Evolutionary conservation across 2,797 vertebrate genomes (phyloP).

Genomic region (Octomys mimax): DNA sequence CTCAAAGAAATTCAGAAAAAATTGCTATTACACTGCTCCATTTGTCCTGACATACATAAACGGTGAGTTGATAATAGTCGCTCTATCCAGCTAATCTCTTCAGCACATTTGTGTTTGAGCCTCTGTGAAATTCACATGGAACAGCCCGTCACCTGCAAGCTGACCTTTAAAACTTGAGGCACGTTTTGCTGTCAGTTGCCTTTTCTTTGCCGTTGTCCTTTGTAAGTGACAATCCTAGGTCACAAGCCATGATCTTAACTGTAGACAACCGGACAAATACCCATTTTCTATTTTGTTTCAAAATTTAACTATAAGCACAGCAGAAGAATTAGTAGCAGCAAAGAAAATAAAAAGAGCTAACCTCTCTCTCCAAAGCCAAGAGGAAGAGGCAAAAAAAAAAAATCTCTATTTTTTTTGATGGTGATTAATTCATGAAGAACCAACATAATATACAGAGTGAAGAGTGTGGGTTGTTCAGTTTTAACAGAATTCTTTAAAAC

Average conservation of each 20-base stretch:
- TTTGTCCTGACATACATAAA: slow-evolving; percentile 77
- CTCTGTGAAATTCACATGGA: slow-evolving; percentile 70
- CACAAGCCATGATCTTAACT: slow-evolving; percentile 44
- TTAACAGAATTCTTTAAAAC: slow-evolving; percentile 59
- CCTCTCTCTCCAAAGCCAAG: neutral
- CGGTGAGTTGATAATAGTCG: slow-evolving; percentile 80
- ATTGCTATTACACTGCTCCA: slow-evolving; percentile 60
- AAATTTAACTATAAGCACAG: neutral
- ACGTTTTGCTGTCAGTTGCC: slow-evolving; percentile 75
- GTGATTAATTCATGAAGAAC: slow-evolving; percentile 43
- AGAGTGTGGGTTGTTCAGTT: neutral
- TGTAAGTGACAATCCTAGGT: slow-evolving; percentile 67
- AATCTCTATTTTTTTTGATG: neutral
- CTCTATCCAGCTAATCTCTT: slow-evolving; percentile 80
- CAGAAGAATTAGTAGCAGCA: neutral
- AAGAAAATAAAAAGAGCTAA: neutral
- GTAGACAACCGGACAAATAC: neutral
- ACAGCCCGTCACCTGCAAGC: slow-evolving; percentile 78
- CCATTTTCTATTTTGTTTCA: neutral
- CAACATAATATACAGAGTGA: neutral
- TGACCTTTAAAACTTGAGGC: slow-evolving; percentile 77
- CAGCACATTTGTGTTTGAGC: slow-evolving; percentile 75
- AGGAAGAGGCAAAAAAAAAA: neutral
- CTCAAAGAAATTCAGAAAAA: slow-evolving; percentile 76
- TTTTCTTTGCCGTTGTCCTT: slow-evolving; percentile 59